Evolutionary conservation across 2,113 vertebrate genomes (phyloP), one percentile per base, ranked within the genome.

Genomic region (Psilopsiagon aymara): DNA sequence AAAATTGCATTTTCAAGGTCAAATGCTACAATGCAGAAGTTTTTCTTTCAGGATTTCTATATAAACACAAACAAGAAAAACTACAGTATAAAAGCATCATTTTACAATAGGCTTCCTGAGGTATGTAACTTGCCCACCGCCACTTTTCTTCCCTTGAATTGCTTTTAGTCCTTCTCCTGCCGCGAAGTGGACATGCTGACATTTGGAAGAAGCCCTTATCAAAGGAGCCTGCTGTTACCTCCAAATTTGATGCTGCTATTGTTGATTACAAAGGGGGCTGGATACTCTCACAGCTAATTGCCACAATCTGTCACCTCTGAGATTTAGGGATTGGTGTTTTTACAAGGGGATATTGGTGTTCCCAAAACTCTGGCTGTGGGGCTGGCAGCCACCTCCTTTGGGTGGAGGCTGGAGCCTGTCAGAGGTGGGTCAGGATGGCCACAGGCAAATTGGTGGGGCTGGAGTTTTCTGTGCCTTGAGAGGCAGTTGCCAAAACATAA

Each of bases 151-250:
- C 46, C 41, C 44, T 89, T 62, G 60, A 93, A 93, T 88, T 68
- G 55, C 69, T 90, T 93, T 94, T 77, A 94, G 88, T 81, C 28
- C 57, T 94, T 79, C 59, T 94, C 77, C 70, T 3, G 2, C 44
- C 1, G 2, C 62, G 77, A 94, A 63, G 63, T 66, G 53, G 57
- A 89, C 83, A 82, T 74, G 67, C 23, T 92, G 92, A 70, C 62
- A 85, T 96, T 96, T 94, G 70, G 66, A 95, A 89, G 62, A 59
- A 52, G 53, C 83, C 53, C 91, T 81, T 93, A 69, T 84, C 88
- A 85, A 8, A 3, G 62, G 19, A 89, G 28, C 57, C 83, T 92
- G 92, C 70, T 85, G 83, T 53, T 91, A 53, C 88, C 29, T 52
- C 66, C 86, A 76, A 85, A 84, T 78, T 47, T 80, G 76, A 53